phyloP scores from a whole-genome alignment of 2,888 invertebrate genomes.

The Lapara coniferarum region DNA sequence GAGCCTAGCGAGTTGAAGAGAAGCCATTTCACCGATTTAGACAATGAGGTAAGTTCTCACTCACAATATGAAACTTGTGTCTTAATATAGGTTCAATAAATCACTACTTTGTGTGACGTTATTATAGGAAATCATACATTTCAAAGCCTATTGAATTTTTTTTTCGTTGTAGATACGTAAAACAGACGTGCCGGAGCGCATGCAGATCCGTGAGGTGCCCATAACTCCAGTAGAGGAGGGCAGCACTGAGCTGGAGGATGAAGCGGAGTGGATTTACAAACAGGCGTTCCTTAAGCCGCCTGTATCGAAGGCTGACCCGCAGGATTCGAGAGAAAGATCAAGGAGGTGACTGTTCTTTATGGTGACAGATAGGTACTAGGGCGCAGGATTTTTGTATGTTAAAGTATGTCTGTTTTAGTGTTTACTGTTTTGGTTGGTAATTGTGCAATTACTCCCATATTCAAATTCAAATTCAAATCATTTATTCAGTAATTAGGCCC shows the following conservation, averaged over 20 bases:
- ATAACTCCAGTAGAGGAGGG: constrained; percentile 92
- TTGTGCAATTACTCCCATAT: too few species aligned
- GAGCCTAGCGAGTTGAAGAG: constrained; percentile 98
- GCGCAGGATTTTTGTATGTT: too few species aligned
- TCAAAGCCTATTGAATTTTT: not conserved
- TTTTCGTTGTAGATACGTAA: constrained; percentile 86
- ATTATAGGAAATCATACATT: not conserved
- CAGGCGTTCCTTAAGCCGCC: constrained; percentile 94
- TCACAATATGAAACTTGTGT: too few species aligned
- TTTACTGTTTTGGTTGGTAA: too few species aligned
- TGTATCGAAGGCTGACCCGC: constrained; percentile 87
- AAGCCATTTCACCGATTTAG: constrained; percentile 97
- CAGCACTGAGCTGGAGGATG: constrained; percentile 94
- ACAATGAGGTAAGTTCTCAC: constrained; percentile 86
- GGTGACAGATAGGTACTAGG: too few species aligned
- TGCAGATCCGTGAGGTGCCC: constrained; percentile 95
- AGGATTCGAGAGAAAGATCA: constrained; percentile 83
- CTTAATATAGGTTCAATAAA: too few species aligned
- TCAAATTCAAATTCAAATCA: too few species aligned
- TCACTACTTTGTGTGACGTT: too few species aligned
- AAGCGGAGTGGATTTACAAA: constrained; percentile 98
- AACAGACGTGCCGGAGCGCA: constrained; percentile 95
- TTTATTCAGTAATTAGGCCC: too few species aligned
- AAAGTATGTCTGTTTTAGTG: too few species aligned
- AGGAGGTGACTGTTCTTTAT: constrained; percentile 53